phyloP scores from a whole-genome alignment of 2,797 vertebrate genomes.

The Aselliscus stoliczkanus region DNA sequence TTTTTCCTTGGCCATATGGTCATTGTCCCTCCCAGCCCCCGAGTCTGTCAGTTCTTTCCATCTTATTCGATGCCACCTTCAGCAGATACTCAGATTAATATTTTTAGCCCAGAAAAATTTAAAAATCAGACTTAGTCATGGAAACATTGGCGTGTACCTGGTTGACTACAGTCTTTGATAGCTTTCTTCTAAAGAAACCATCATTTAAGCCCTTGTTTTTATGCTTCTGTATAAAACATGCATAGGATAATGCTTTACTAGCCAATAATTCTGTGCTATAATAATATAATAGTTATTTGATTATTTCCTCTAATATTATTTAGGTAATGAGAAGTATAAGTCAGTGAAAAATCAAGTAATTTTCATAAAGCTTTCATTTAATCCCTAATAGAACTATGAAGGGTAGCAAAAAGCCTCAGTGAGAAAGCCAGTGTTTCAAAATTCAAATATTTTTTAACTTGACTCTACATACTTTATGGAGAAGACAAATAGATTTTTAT shows the following conservation, averaged over 20 bases:
- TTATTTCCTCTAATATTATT: background rate
- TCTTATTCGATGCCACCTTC: background rate
- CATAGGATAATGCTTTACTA: background rate
- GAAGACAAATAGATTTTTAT: background rate
- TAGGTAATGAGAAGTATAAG: constrained; percentile 1
- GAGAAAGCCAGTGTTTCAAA: background rate
- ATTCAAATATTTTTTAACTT: background rate
- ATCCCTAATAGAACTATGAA: background rate
- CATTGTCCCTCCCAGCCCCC: background rate
- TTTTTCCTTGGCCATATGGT: background rate
- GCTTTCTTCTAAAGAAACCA: background rate
- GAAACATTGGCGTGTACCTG: background rate
- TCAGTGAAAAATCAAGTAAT: background rate
- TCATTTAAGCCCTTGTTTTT: background rate
- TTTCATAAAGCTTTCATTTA: background rate
- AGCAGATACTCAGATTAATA: background rate
- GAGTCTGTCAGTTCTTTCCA: background rate
- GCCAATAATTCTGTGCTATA: background rate
- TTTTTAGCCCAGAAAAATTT: background rate
- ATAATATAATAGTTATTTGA: background rate
- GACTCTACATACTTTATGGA: background rate
- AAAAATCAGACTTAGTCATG: background rate
- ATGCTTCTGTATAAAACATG: background rate
- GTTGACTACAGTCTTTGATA: background rate
- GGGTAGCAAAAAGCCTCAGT: background rate